These are phyloP conservation scores for Rhombomys opimus DNA, from an alignment of 2,113 vertebrate species.

Conservation along the genomic window DNA sequence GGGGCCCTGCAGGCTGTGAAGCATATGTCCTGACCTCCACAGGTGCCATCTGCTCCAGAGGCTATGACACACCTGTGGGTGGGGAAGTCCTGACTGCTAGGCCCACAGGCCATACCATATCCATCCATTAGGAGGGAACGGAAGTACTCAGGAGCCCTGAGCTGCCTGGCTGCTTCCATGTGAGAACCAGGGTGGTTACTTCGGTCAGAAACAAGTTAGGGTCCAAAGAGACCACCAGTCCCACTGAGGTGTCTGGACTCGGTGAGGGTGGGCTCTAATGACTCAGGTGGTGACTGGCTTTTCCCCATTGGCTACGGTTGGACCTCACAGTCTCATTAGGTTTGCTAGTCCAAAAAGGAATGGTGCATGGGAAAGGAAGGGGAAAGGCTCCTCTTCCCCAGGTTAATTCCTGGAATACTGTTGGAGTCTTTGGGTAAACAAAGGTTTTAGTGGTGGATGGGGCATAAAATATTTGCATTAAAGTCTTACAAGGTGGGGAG, in stretches of 20 bases:
- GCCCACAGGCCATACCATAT: rapidly evolving
- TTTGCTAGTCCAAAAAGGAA: neutral
- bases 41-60: too few relatives aligned
- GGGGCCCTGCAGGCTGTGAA: neutral
- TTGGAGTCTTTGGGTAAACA: neutral
- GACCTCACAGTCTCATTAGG: neutral
- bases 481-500: neutral
- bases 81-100: too few relatives aligned
- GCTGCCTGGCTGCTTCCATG: neutral
- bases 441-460: neutral
- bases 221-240: neutral
- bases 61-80: neutral
- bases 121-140: rapidly evolving
- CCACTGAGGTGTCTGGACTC: neutral
- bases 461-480: neutral
- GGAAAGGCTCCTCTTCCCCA: neutral
- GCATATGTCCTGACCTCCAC: neutral
- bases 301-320: neutral
- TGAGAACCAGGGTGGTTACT: neutral
- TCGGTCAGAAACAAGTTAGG: neutral
- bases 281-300: neutral
- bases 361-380: too few relatives aligned
- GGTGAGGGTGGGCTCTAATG: neutral
- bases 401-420: neutral
- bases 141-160: neutral